phyloP scores from a whole-genome alignment of 2,797 vertebrate genomes.

The Sebastes dallii region DNA sequence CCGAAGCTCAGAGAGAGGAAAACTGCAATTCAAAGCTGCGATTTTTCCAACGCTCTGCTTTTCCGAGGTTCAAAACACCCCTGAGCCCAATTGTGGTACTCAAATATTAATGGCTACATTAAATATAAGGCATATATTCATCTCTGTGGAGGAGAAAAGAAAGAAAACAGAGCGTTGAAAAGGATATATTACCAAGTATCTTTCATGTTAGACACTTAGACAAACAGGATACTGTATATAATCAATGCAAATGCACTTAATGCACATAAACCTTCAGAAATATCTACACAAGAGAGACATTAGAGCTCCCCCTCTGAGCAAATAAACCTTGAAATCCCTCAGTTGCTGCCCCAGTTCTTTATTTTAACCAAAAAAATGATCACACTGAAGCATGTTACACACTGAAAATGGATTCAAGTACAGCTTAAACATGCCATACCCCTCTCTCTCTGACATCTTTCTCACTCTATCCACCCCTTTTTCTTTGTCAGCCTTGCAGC shows the following conservation, averaged over 20 bases:
- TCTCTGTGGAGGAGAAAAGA: conserved; percentile 14
- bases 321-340: conserved; percentile 40
- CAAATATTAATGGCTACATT: conserved; percentile 64
- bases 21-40: conserved; percentile 20
- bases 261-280: conserved; percentile 4
- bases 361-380: conserved; percentile 41
- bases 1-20: conserved; percentile 19
- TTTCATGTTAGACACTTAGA: neutral
- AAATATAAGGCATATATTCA: conserved; percentile 50
- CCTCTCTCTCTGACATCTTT: conserved; percentile 7
- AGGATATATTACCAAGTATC: neutral
- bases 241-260: conserved; percentile 11
- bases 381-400: conserved; percentile 20
- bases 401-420: conserved; percentile 30
- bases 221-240: neutral
- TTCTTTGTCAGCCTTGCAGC: conserved; percentile 57
- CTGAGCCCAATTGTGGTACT: conserved; percentile 26
- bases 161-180: conserved; percentile 1
- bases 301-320: conserved; percentile 25
- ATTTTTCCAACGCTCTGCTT: conserved; percentile 21
- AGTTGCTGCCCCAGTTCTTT: conserved; percentile 38
- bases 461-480: conserved; percentile 28
- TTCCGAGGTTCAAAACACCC: conserved; percentile 38
- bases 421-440: conserved; percentile 25
- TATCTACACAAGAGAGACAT: neutral